A percentile compares a stretch with the other conserved stretches of the same genome.
These are phyloP conservation scores for Polypedilum pembai DNA, from an alignment of 1,140 invertebrate genomes.

Conservation along the genomic window DNA sequence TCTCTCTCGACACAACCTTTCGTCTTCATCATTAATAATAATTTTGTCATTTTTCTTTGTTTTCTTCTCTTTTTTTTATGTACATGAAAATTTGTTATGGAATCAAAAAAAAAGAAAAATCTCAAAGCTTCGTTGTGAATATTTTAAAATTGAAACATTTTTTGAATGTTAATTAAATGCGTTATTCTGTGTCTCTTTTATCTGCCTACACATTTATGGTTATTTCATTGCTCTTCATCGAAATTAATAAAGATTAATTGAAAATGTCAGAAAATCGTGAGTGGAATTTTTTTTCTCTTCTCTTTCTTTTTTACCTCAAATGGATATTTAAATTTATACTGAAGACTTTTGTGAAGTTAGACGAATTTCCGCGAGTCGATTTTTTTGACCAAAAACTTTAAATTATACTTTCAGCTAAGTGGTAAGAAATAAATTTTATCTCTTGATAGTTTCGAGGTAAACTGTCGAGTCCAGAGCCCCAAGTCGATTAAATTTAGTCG, in stretches of 20 bases:
- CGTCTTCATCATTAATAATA: constrained; percentile 27
- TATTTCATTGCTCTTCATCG: not conserved
- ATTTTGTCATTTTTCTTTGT: constrained; percentile 20
- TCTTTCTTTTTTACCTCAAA: too few species aligned
- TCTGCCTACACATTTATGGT: not conserved
- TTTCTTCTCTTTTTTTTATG: not conserved
- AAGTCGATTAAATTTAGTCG: too few species aligned
- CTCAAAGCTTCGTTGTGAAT: not conserved
- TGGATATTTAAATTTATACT: too few species aligned
- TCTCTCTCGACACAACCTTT: not conserved
- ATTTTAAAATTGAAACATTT: constrained; percentile 21
- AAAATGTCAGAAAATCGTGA: constrained; percentile 19
- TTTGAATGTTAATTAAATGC: constrained; percentile 23
- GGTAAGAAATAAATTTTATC: too few species aligned
- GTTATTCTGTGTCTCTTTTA: not conserved
- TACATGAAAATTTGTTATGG: not conserved
- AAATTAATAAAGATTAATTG: constrained; percentile 27
- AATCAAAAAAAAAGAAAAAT: too few species aligned
- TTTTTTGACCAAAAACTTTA: too few species aligned
- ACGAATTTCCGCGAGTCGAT: too few species aligned
- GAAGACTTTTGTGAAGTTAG: too few species aligned
- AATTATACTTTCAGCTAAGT: too few species aligned
- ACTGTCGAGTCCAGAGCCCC: too few species aligned
- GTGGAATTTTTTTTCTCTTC: not conserved
- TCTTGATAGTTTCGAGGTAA: too few species aligned